A percentile compares a stretch with the other conserved stretches of the same genome.
phyloP scores from a whole-genome alignment of 2,797 vertebrate genomes.

The Alca torda region DNA sequence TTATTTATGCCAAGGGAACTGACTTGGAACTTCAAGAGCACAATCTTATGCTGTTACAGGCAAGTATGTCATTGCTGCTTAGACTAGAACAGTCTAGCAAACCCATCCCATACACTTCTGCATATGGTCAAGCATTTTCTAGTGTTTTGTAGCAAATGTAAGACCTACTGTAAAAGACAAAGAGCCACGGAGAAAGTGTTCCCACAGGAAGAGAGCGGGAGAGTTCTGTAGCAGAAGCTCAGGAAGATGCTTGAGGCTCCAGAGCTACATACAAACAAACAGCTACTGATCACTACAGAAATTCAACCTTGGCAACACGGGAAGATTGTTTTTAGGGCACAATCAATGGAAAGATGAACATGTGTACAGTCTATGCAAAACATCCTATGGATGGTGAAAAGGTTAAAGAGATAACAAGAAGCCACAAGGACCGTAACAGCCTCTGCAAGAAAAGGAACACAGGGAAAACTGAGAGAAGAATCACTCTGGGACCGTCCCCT shows the following conservation, averaged over 20 bases:
- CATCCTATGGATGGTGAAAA: background rate
- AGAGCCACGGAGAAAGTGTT: background rate
- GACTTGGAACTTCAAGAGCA: background rate
- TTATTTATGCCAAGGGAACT: background rate
- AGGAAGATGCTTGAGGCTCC: background rate
- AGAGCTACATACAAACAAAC: background rate
- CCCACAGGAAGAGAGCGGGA: background rate
- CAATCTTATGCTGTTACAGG: background rate
- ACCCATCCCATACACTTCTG: background rate
- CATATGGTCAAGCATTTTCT: background rate
- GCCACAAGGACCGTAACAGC: accelerated
- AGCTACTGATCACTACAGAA: background rate
- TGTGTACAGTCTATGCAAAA: background rate
- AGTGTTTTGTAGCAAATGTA: background rate
- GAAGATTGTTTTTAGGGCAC: background rate
- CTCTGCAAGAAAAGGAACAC: background rate
- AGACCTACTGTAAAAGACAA: background rate
- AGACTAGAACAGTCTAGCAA: background rate
- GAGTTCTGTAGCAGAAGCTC: background rate
- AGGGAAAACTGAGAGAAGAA: background rate
- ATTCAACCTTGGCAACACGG: background rate
- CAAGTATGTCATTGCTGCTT: background rate
- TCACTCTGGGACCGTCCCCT: background rate
- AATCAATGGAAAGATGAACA: background rate
- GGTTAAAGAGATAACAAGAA: background rate